Evolutionary conservation across 2,888 invertebrate species (phyloP).

Genomic region (Calameuta idolon): DNA sequence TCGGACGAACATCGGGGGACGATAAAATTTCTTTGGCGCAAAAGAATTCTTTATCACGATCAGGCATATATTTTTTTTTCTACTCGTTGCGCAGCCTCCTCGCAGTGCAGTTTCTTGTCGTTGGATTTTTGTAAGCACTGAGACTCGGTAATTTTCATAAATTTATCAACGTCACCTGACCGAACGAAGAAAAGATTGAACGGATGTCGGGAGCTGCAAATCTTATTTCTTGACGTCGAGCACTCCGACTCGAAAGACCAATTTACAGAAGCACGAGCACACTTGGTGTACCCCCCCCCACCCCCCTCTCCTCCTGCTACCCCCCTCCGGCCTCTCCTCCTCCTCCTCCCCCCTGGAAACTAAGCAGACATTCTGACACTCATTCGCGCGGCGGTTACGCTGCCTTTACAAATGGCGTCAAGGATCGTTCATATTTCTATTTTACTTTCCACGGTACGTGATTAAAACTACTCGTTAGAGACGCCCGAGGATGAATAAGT

Average conservation of each 20-base stretch:
- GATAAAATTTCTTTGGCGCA: neutral
- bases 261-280: neutral
- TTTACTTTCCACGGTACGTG: neutral
- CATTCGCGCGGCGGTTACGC: constrained; percentile 9
- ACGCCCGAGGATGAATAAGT: neutral
- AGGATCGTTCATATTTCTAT: constrained; percentile 17
- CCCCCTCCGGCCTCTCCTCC: neutral
- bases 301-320: neutral
- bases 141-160: constrained; percentile 40
- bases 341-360: neutral
- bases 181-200: constrained; percentile 11
- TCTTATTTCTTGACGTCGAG: constrained; percentile 31
- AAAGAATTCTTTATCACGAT: neutral
- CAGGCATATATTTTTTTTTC: neutral
- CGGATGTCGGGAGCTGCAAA: constrained; percentile 27
- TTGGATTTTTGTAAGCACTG: constrained; percentile 35
- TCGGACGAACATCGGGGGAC: neutral
- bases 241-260: neutral
- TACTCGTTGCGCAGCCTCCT: neutral
- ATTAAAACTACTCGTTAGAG: neutral
- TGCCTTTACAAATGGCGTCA: constrained; percentile 15
- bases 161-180: constrained; percentile 38
- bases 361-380: neutral
- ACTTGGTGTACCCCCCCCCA: neutral
- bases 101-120: constrained; percentile 13